A percentile compares a stretch with the other conserved stretches of the same genome.
These are phyloP conservation scores for Apis florea DNA, from an alignment of 1,140 invertebrate species.

Conservation along the genomic window DNA sequence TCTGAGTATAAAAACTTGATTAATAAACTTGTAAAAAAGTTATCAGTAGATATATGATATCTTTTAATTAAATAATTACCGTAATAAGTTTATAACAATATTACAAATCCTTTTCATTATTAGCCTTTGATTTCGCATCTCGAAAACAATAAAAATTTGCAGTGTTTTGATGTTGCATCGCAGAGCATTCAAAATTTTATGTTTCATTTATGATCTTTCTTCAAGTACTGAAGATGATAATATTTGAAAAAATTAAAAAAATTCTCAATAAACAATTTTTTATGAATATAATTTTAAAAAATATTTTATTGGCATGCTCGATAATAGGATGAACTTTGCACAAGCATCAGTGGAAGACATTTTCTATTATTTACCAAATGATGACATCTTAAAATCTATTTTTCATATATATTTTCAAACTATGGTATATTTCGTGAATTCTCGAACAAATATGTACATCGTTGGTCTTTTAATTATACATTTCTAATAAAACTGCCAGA, in stretches of 20 bases:
- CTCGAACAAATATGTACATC: too few species aligned
- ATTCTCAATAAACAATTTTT: too few species aligned
- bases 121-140: constrained; percentile 38
- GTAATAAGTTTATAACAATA: constrained; percentile 12
- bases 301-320: too few species aligned
- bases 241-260: neutral
- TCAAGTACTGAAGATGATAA: neutral
- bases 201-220: neutral
- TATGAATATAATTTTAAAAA: too few species aligned
- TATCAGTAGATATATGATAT: constrained; percentile 10
- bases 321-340: too few species aligned
- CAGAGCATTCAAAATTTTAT: constrained; percentile 63
- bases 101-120: neutral
- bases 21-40: constrained; percentile 53
- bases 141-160: constrained; percentile 57
- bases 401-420: too few species aligned
- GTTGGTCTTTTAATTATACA: too few species aligned
- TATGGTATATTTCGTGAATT: too few species aligned
- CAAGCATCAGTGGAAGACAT: too few species aligned
- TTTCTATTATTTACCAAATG: too few species aligned
- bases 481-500: too few species aligned
- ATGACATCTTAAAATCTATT: too few species aligned
- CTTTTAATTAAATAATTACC: constrained; percentile 15
- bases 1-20: constrained; percentile 39
- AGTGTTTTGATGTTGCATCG: constrained; percentile 58